Percentiles rank a stretch among this genome's conserved stretches.
Evolutionary conservation across 2,113 vertebrate genomes (phyloP).

Genomic region (Myrmophylax atrothorax): DNA sequence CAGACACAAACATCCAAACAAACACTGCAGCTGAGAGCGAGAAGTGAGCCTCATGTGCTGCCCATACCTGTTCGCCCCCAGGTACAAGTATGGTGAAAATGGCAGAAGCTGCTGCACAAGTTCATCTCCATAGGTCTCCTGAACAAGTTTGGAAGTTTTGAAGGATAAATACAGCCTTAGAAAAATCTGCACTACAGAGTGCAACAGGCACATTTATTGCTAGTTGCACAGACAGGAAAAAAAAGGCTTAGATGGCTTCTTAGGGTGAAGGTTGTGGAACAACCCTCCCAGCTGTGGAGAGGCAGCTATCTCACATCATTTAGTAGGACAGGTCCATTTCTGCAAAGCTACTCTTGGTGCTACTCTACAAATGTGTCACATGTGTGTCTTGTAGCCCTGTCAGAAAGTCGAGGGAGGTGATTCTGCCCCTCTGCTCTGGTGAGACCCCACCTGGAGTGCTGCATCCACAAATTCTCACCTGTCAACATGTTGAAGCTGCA

Average conservation of each 20-base stretch:
- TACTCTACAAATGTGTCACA: neutral
- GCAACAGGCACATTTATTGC: neutral
- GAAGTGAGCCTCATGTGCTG: neutral
- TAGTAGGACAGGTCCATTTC: neutral
- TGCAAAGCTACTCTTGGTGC: neutral
- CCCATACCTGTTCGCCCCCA: neutral
- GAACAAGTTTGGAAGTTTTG: neutral
- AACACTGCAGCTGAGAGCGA: accelerated
- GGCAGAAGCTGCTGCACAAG: neutral
- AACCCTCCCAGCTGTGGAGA: neutral
- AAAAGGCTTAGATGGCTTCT: neutral
- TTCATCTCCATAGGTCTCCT: neutral
- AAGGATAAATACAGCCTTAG: neutral
- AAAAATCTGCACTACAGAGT: neutral
- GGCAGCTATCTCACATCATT: neutral
- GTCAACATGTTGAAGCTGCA: slow-evolving; percentile 93
- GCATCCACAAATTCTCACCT: slow-evolving; percentile 70
- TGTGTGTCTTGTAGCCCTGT: neutral
- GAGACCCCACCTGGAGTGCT: neutral
- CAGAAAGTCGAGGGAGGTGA: neutral
- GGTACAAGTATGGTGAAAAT: accelerated
- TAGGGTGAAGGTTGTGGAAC: neutral
- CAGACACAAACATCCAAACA: neutral
- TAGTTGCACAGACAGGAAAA: neutral
- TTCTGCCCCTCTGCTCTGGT: neutral